Conservation (phyloP, 1,140 invertebrate species). For the Diorhabda elongata region DNA sequence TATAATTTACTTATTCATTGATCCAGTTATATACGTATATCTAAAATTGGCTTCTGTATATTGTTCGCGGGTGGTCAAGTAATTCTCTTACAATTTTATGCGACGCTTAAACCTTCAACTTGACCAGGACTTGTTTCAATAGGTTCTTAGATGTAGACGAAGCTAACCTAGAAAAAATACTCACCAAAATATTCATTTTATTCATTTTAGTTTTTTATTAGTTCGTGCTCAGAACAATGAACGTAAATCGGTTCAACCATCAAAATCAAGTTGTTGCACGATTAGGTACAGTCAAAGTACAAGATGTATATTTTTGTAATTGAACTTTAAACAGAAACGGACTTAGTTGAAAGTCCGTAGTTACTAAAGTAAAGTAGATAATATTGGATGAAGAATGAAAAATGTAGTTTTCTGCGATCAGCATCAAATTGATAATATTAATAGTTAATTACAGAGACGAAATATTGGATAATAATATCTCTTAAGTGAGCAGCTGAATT, state of each 20-base stretch:
- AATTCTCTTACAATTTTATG: too few species aligned
- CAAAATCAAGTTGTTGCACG: slow-evolving; percentile 1
- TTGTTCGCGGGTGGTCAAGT: too few species aligned
- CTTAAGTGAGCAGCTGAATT: too few species aligned
- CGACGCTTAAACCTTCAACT: not conserved
- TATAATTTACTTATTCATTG: too few species aligned
- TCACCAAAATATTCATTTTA: not conserved
- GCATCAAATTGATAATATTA: too few species aligned
- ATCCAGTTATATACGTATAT: too few species aligned
- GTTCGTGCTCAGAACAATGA: not conserved
- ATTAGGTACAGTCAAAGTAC: not conserved
- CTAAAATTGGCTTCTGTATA: too few species aligned
- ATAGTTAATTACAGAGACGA: too few species aligned
- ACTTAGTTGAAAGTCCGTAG: not conserved
- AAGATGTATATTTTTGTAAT: not conserved
- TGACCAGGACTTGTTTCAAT: not conserved
- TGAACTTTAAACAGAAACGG: not conserved
- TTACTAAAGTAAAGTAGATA: too few species aligned
- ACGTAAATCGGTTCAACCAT: not conserved
- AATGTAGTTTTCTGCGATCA: too few species aligned
- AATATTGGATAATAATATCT: too few species aligned
- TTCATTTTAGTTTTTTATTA: not conserved
- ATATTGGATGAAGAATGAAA: too few species aligned
- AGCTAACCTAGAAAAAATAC: not conserved
- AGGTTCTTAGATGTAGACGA: not conserved